Evolutionary conservation across 2,797 vertebrate genomes (phyloP), one percentile per base, ranked within the genome.

Genomic region (Gymnothorax reevesii): DNA sequence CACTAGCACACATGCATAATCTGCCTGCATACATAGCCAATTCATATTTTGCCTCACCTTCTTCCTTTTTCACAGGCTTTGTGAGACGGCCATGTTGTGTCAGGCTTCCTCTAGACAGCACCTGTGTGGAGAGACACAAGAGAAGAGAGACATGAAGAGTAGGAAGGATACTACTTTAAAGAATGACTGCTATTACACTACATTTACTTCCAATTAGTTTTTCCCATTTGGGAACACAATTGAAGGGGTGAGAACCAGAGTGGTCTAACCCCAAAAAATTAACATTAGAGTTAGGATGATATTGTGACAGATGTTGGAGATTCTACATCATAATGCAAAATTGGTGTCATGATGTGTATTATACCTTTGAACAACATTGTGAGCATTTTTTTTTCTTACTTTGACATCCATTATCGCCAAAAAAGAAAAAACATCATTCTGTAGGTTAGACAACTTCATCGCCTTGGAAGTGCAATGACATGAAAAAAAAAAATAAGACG

Each of bases 31-130:
- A 64, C 60, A 64, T 64, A 20, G 60, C 60, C 60, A 64, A 60
- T 1, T 42, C 33, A 42, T 42, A 42, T 42, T 42, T 57, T 7
- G 89, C 93, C 93, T 93, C 88, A 99, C 98, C 95, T 64, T 86
- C 86, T 91, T 86, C 90, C 2, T 86, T 27, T 52, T 89, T 83
- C 87, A 97, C 87, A 52, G 88, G 73, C 73, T 95, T 90, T n/a
- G 87, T 1, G 0, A 96, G 55, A 1, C 49, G 92, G 0, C 94
- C 96, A 0, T 92, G 90, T 17, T 87, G 89, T 75, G 94, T 93
- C 87, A 97, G 92, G 8, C 90, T 87, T 86, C 97, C 97, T 88
- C 90, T 97, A 84, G 97, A 95, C 92, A 97, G 90, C 89, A 98
- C 95, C 98, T 98, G 87, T 33, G 25, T 42, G 0, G 55, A 8